These are phyloP conservation scores for Scaptomyza polygonia DNA, from an alignment of 2,888 invertebrate genomes.

Conservation along the genomic window DNA sequence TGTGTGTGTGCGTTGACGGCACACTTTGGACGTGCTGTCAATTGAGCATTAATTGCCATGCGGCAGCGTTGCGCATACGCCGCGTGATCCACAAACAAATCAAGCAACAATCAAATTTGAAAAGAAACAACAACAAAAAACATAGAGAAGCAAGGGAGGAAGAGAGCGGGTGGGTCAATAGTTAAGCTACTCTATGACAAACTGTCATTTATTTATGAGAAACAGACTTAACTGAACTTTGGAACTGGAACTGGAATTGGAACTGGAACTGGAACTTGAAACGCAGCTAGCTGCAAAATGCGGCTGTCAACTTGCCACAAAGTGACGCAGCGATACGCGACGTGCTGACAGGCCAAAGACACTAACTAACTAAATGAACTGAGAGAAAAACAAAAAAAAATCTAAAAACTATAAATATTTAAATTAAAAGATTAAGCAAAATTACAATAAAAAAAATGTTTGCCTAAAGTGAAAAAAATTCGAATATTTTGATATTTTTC, in stretches of 20 bases:
- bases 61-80: slow-evolving; percentile 45
- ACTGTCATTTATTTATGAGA: too few species aligned
- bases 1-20: slow-evolving; percentile 59
- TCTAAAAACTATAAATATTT: too few species aligned
- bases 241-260: too few species aligned
- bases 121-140: too few species aligned
- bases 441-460: too few species aligned
- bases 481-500: too few species aligned
- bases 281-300: slow-evolving; percentile 2
- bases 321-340: slow-evolving; percentile 14
- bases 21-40: slow-evolving; percentile 76
- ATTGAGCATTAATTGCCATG: slow-evolving; percentile 62
- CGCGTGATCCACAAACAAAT: slow-evolving; percentile 49
- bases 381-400: not conserved
- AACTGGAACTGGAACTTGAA: slow-evolving; percentile 7
- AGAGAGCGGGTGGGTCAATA: not conserved
- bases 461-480: too few species aligned
- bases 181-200: slow-evolving; percentile 33
- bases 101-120: not conserved
- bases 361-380: slow-evolving; percentile 4
- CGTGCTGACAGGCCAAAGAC: slow-evolving; percentile 22
- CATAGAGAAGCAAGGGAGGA: not conserved
- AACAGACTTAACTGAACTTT: too few species aligned
- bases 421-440: too few species aligned
- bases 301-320: slow-evolving; percentile 39